Evolutionary conservation across 2,797 vertebrate species (phyloP), one percentile per base, ranked within the genome.

Genomic region (Capromys pilorides): DNA sequence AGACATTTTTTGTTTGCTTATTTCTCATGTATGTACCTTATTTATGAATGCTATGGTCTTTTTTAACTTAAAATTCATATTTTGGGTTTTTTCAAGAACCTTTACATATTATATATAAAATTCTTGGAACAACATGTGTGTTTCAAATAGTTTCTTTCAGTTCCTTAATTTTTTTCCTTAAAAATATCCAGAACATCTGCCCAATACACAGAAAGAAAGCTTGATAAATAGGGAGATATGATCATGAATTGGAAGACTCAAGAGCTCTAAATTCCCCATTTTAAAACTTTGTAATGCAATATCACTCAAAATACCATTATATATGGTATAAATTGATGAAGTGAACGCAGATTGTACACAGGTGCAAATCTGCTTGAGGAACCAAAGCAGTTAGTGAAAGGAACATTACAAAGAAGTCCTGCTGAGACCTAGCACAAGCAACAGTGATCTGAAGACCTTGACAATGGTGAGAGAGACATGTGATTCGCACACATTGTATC

Each of bases 31-130:
- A 22, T 71, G n/a, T 71, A 11, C 84, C 22, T 91, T 28, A 71
- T 9, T 80, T 67, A 26, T 24, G 5, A 83, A 90, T 54, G 21
- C 0, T 87, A 19, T 84, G 8, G 0, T 62, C 26, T 90, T 22
- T 92, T 90, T 90, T 33, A 41, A 49, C 88, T 81, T 82, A 36
- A 92, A 90, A 64, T 11, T 16, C n/a, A 39, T 71, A 86, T 28
- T 91, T 85, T 57, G 91, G 14, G 3, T 54, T 64, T 57, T 67
- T 45, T 16, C 26, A 86, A 85, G 49, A 69, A 2, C 9, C 59
- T 39, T 85, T 67, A 16, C 67, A 71, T 39, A 39, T 71, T 33
- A 26, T 9, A 79, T 26, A 45, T 51, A n/a, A 24, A 83, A 51
- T 16, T 54, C 31, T 90, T 85, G 51, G 9, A 79, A 79, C 10